Evolutionary conservation across 2,888 invertebrate species (phyloP).

Genomic region (Hololepta plana): DNA sequence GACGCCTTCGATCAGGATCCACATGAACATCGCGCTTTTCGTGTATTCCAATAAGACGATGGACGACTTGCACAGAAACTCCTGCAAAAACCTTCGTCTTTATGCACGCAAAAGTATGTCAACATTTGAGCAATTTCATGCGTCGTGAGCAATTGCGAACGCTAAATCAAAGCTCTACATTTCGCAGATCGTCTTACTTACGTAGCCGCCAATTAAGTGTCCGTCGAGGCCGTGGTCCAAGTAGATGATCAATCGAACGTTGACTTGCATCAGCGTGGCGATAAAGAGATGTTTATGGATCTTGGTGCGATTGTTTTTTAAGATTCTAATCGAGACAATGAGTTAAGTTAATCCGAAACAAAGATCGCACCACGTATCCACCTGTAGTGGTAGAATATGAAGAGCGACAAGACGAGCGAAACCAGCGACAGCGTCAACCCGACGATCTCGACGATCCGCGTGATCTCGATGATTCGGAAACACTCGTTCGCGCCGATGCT

Average conservation of each 20-base stretch:
- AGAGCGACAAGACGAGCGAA: slow-evolving; percentile 53
- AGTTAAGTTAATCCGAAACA: background rate
- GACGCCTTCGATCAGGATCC: slow-evolving; percentile 93
- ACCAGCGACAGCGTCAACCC: slow-evolving; percentile 66
- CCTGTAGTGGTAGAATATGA: slow-evolving; percentile 72
- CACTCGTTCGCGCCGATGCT: too few species aligned
- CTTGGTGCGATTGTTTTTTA: slow-evolving; percentile 65
- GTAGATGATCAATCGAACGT: slow-evolving; percentile 53
- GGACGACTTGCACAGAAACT: slow-evolving; percentile 58
- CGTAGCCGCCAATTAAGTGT: background rate
- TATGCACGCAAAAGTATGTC: background rate
- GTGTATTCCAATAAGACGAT: slow-evolving; percentile 76
- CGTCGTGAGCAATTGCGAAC: too few species aligned
- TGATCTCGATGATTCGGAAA: slow-evolving; percentile 49
- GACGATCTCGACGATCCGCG: slow-evolving; percentile 59
- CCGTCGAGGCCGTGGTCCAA: slow-evolving; percentile 37
- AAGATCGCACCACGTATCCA: slow-evolving; percentile 23
- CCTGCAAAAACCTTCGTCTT: slow-evolving; percentile 32
- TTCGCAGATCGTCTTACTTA: background rate
- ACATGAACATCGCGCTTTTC: slow-evolving; percentile 81
- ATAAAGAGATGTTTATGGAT: slow-evolving; percentile 75
- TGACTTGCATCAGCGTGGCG: slow-evolving; percentile 62
- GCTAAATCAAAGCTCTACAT: too few species aligned
- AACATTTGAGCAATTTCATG: background rate
- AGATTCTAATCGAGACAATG: slow-evolving; percentile 33